Evolutionary conservation across 2,113 vertebrate species (phyloP).

Genomic region (Larimichthys polyactis): DNA sequence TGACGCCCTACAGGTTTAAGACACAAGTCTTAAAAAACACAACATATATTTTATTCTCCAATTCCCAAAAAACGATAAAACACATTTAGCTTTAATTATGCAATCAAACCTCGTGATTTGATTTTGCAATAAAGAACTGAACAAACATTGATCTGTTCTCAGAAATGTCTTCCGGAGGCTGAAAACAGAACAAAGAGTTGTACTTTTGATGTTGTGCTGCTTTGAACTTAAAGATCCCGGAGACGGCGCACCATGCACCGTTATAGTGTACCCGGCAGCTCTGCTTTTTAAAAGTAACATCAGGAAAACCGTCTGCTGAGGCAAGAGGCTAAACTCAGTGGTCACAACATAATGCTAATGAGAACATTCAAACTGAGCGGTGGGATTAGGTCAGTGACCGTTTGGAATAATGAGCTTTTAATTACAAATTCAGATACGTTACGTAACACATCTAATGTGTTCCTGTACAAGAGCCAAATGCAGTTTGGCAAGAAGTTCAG

Average conservation of each 20-base stretch:
- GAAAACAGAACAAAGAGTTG: not conserved
- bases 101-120: constrained; percentile 22
- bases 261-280: not conserved
- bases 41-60: not conserved
- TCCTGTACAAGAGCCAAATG: constrained; percentile 41
- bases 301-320: constrained; percentile 2
- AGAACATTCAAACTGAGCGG: constrained; percentile 33
- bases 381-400: constrained; percentile 33
- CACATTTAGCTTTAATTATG: not conserved
- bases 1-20: not conserved
- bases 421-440: constrained; percentile 66
- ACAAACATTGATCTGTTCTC: constrained; percentile 3
- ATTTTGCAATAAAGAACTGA: not conserved
- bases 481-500: constrained; percentile 43
- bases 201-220: constrained; percentile 14
- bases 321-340: constrained; percentile 10
- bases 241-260: not conserved
- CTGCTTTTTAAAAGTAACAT: not conserved
- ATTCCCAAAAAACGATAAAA: not conserved
- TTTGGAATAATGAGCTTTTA: constrained; percentile 63
- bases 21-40: not conserved
- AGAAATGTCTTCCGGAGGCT: not conserved
- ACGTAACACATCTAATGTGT: constrained; percentile 41
- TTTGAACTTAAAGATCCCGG: constrained; percentile 8
- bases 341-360: constrained; percentile 56